Evolutionary conservation across 2,113 vertebrate genomes (phyloP), one percentile per base, ranked within the genome.

Genomic region (Apeltes quadracus): DNA sequence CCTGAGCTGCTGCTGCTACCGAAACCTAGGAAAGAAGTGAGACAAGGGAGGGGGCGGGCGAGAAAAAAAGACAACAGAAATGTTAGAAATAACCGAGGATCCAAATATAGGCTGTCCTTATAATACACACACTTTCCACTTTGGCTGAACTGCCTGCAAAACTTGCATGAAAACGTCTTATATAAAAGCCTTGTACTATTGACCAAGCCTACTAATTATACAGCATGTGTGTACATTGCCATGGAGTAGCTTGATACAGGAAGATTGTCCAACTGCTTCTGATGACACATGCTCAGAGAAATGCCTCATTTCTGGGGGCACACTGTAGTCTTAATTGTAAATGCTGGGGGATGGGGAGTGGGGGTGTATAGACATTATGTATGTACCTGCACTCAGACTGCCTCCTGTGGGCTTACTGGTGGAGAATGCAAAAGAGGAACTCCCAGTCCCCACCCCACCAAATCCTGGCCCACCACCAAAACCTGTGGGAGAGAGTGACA

Each of bases 371-470:
- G 36, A 62, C 1, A 81, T 41, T 41, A 80, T 65, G 38, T 48
- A 66, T 88, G 94, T 95, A 99, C 98, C 98, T 99, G 98, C 98
- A 90, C 98, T 99, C 91, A 99, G 95, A 95, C 98, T 99, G 94
- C 97, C 93, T 87, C 94, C 97, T 88, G 97, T 97, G 88, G 97
- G 97, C 92, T 99, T 99, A 96, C 90, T 97, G 92, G 96, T 89
- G 72, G 95, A 95, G 95, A 98, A 99, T 89, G 93, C 97, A 93
- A 99, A 99, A 69, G 96, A 94, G 63, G 96, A 95, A 55, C 95
- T 94, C 92, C 96, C 96, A 88, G 96, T 92, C 72, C 94, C 95
- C 90, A 94, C 95, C 87, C 95, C 95, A 94, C 96, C 97, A 94
- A 99, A 99, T 90, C 95, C 95, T 94, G 96, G 95, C 89, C 95